Evolutionary conservation across 1,140 invertebrate genomes (phyloP).

Genomic region (Metaphire vulgaris): DNA sequence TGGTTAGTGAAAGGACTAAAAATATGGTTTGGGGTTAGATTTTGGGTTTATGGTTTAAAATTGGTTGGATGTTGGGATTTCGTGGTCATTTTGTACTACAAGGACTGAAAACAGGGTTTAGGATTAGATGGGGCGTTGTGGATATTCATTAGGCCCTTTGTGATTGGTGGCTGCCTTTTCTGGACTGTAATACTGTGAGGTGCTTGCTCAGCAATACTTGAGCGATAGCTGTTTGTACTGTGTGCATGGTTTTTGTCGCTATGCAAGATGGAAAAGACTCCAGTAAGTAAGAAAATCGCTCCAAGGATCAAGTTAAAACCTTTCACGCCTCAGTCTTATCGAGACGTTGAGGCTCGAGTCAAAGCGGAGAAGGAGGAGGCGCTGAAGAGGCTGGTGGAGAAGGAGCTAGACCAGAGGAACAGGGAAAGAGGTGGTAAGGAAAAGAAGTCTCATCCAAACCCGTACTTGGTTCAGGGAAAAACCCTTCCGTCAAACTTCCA

Average conservation of each 20-base stretch:
- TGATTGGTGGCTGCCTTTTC: neutral
- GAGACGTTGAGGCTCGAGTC: neutral
- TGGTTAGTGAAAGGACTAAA: too few species aligned
- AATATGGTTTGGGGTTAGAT: too few species aligned
- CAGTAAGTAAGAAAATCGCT: neutral
- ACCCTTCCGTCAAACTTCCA: neutral
- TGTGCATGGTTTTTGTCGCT: too few species aligned
- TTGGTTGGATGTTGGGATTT: too few species aligned
- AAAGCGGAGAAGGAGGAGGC: neutral
- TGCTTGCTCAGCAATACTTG: neutral
- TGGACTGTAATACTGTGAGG: neutral
- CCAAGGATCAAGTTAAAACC: neutral
- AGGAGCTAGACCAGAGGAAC: neutral
- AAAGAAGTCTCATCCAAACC: neutral
- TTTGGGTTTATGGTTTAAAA: too few species aligned
- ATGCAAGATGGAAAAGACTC: neutral
- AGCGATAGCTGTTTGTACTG: too few species aligned
- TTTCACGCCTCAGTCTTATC: neutral
- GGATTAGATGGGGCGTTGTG: neutral
- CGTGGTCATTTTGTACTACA: too few species aligned
- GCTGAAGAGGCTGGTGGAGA: neutral
- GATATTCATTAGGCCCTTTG: neutral
- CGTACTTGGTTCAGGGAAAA: neutral
- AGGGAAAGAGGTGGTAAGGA: neutral
- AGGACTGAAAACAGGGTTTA: too few species aligned